Conservation (phyloP, 92 coral and sea anemone genomes). For the Palythoa heliodiscus region DNA sequence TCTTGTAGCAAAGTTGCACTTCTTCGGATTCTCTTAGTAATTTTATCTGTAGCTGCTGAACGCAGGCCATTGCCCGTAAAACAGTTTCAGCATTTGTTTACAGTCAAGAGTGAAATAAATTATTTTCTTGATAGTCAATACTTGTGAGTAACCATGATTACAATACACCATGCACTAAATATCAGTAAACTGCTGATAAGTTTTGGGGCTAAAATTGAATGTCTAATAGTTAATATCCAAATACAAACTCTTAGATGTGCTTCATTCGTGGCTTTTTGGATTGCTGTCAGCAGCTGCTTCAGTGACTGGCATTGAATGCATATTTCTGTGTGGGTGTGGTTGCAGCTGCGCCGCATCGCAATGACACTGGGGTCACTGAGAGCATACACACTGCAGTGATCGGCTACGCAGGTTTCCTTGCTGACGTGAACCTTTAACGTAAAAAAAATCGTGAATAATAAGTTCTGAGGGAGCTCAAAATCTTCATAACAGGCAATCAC, state of each 20-base stretch:
- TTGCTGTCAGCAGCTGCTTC: slow-evolving; percentile 28
- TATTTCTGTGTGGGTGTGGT: slow-evolving; percentile 16
- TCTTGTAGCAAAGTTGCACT: slow-evolving; percentile 50
- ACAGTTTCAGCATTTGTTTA: too few relatives aligned
- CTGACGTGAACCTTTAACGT: slow-evolving; percentile 17
- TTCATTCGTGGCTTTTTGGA: slow-evolving; percentile 35
- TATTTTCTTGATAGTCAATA: too few relatives aligned
- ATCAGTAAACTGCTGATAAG: too few relatives aligned
- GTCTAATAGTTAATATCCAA: too few relatives aligned
- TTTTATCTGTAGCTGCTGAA: slow-evolving; percentile 29
- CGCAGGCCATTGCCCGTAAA: slow-evolving; percentile 34
- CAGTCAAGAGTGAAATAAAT: too few relatives aligned
- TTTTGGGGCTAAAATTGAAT: too few relatives aligned
- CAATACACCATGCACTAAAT: too few relatives aligned
- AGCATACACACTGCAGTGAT: too few relatives aligned
- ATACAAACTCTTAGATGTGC: not conserved
- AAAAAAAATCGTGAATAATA: not conserved
- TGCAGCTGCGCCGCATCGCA: not conserved
- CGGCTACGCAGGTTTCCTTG: slow-evolving; percentile 14
- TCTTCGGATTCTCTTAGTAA: slow-evolving; percentile 35
- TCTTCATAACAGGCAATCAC: too few relatives aligned
- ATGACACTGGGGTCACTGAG: slow-evolving; percentile 2
- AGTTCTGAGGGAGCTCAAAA: not conserved
- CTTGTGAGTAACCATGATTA: too few relatives aligned
- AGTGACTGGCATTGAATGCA: slow-evolving; percentile 6